Conservation (phyloP, 2,113 vertebrate genomes). For the Anarhynchus alexandrinus region DNA sequence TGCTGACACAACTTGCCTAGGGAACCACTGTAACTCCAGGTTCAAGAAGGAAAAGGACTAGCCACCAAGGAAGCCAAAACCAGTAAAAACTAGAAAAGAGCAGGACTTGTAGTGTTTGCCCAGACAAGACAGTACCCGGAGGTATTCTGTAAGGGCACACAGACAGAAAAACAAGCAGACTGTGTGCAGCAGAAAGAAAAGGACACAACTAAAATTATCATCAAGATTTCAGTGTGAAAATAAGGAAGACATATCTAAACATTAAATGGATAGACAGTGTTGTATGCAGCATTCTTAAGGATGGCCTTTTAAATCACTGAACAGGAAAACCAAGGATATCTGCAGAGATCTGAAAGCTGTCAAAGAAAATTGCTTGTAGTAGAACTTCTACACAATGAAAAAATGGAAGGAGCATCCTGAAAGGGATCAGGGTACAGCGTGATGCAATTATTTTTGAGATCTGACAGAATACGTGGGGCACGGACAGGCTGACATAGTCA, state of each 20-base stretch:
- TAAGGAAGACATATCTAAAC: background rate
- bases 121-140: background rate
- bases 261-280: background rate
- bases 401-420: background rate
- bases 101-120: background rate
- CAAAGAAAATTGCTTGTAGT: background rate
- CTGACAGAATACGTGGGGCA: background rate
- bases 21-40: background rate
- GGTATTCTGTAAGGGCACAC: background rate
- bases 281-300: background rate
- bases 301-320: background rate
- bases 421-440: background rate
- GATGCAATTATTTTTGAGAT: background rate
- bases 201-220: background rate
- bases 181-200: background rate
- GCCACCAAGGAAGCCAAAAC: background rate
- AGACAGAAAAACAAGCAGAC: background rate
- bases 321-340: background rate
- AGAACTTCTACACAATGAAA: background rate
- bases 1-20: background rate
- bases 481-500: accelerated
- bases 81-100: background rate
- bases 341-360: background rate
- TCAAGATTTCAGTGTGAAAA: background rate
- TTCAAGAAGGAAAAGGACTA: background rate